A percentile compares a stretch with the other conserved stretches of the same genome.
Evolutionary conservation across 1,140 invertebrate genomes (phyloP).

Genomic region (Leptinotarsa undecemlineata): DNA sequence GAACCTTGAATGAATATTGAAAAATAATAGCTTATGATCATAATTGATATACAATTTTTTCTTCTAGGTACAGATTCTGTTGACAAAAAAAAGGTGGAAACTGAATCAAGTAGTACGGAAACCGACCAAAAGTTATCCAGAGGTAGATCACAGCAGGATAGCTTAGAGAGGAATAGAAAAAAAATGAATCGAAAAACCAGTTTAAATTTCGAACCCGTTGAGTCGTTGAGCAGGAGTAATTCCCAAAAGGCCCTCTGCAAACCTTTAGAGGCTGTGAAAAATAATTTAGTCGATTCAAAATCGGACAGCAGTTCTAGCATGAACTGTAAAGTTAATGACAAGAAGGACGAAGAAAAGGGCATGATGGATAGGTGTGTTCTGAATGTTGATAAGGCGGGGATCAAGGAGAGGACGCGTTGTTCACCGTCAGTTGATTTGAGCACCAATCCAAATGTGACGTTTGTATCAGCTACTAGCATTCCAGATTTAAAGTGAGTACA

Average conservation of each 20-base stretch:
- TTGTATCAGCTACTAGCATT: constrained; percentile 46
- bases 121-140: constrained; percentile 34
- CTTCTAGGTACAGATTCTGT: constrained; percentile 18
- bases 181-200: constrained; percentile 27
- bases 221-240: constrained; percentile 41
- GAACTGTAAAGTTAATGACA: constrained; percentile 32
- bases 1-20: too few species aligned
- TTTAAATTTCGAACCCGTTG: constrained; percentile 40
- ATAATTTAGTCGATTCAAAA: constrained; percentile 43
- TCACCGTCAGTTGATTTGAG: constrained; percentile 49
- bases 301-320: constrained; percentile 50
- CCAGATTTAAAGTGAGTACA: constrained; percentile 41
- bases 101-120: constrained; percentile 45
- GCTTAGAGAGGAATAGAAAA: constrained; percentile 24
- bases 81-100: constrained; percentile 35
- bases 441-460: constrained; percentile 52
- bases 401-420: constrained; percentile 41
- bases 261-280: constrained; percentile 42
- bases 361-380: constrained; percentile 11
- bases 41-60: not conserved
- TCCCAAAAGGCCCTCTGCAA: constrained; percentile 43
- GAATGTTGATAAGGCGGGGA: constrained; percentile 21
- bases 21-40: too few species aligned
- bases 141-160: constrained; percentile 31
- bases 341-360: constrained; percentile 12